Evolutionary conservation across 2,888 invertebrate genomes (phyloP).

Genomic region (Subacronicta megacephala): DNA sequence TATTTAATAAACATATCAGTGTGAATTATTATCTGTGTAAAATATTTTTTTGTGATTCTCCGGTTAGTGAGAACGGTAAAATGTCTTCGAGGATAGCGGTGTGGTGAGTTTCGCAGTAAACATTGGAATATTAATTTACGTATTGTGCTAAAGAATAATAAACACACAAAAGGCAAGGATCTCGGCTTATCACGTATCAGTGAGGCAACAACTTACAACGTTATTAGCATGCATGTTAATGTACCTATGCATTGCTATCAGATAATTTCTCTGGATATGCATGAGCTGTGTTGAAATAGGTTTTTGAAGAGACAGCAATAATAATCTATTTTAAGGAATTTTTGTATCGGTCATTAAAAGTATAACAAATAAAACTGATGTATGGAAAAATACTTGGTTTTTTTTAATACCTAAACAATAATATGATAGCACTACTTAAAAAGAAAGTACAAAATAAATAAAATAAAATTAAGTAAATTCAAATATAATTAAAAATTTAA

Average conservation of each 20-base stretch:
- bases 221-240: neutral
- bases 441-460: too few relatives aligned
- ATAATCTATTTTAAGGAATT: neutral
- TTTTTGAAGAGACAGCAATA: neutral
- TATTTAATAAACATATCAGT: slow-evolving; percentile 41
- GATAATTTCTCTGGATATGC: slow-evolving; percentile 9
- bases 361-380: too few relatives aligned
- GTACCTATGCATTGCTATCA: slow-evolving; percentile 8
- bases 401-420: too few relatives aligned
- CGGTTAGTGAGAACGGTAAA: slow-evolving; percentile 7
- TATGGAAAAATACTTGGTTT: too few relatives aligned
- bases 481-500: too few relatives aligned
- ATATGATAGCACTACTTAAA: too few relatives aligned
- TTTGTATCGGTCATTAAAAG: neutral
- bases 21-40: slow-evolving; percentile 29
- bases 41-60: slow-evolving; percentile 19
- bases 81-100: slow-evolving; percentile 47
- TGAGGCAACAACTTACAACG: neutral
- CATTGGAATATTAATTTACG: slow-evolving; percentile 2
- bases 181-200: slow-evolving; percentile 17
- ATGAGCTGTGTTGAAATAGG: slow-evolving; percentile 1
- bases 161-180: neutral
- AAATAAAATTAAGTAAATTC: too few relatives aligned
- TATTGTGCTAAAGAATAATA: slow-evolving; percentile 4
- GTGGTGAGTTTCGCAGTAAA: slow-evolving; percentile 46